Conservation (phyloP, 2,797 vertebrate genomes). For the Myotis daubentonii region DNA sequence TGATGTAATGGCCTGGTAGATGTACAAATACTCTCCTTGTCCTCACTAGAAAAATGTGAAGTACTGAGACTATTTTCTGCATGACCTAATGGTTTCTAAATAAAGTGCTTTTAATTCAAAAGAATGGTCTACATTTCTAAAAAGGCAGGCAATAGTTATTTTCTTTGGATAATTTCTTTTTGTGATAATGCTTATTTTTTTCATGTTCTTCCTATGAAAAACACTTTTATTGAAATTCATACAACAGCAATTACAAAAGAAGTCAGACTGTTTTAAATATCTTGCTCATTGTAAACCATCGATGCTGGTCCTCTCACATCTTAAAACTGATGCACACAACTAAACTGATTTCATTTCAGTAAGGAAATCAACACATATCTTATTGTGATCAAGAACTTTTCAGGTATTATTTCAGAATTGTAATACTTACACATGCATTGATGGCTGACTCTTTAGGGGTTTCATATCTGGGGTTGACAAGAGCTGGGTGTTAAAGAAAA, state of each 20-base stretch:
- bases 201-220: not conserved
- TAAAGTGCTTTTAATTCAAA: not conserved
- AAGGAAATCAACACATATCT: not conserved
- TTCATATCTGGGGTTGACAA: not conserved
- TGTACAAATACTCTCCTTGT: not conserved
- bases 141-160: conserved; percentile 26
- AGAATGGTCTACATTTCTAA: not conserved
- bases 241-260: not conserved
- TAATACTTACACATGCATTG: not conserved
- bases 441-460: not conserved
- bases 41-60: not conserved
- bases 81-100: not conserved
- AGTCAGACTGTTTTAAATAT: not conserved
- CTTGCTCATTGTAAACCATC: not conserved
- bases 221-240: conserved; percentile 40
- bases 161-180: conserved; percentile 70
- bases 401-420: not conserved
- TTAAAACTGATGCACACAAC: not conserved
- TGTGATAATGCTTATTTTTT: conserved; percentile 53
- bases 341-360: conserved; percentile 19
- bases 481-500: not conserved
- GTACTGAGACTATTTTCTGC: not conserved
- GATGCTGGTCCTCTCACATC: not conserved
- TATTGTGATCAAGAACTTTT: not conserved
- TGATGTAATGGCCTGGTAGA: not conserved